Base-by-base conservation (phyloP, 2,113 vertebrate species). In the Andinoacara biseriatus region DNA sequence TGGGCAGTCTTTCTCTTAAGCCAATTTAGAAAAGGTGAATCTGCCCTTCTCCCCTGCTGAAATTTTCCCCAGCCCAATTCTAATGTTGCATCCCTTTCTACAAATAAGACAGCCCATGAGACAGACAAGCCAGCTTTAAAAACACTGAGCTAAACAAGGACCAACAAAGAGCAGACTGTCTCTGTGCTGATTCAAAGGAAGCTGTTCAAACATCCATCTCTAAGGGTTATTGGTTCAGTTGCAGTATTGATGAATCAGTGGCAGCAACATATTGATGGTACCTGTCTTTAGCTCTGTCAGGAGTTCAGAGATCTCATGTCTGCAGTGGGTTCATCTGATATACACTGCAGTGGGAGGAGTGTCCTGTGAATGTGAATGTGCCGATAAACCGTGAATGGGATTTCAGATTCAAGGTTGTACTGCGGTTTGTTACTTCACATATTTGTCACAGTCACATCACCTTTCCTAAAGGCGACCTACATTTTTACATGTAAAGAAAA, bases 31-130 rank as follows among this genome's bases (percentile, higher is more conserved):
- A 76, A 58, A 49, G 56, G 49, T 83, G 80, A 90, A 61, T 87
- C 46, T 31, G 80, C 60, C 78, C 20, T 57, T 69, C 62, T 79
- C 33, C 49, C 43, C 52, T 65, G 59, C 63, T 84, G 80, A 88
- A 57, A 26, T 88, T 86, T 52, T 86, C 76, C 52, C 75, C 10
- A 62, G 76, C 18, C 86, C 78, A 82, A 89, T 43, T 81, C 77
- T 90, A 80, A 90, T 90, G 85, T 43, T 88, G 29, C 40, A 43
- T 62, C 82, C 22, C 40, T 78, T 60, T 69, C 84, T 82, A 31
- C 38, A 24, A 58, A 18, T 40, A n/a, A 84, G 24, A 76, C 49
- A 1, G n/a, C 69, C 59, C 40, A n/a, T 5, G 9, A 65, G 76
- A 54, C 40, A 76, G 65, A 83, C 84, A 46, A 52, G 43, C 10